Evolutionary conservation across 2,888 invertebrate species (phyloP).

Genomic region (Tortrix viridana): DNA sequence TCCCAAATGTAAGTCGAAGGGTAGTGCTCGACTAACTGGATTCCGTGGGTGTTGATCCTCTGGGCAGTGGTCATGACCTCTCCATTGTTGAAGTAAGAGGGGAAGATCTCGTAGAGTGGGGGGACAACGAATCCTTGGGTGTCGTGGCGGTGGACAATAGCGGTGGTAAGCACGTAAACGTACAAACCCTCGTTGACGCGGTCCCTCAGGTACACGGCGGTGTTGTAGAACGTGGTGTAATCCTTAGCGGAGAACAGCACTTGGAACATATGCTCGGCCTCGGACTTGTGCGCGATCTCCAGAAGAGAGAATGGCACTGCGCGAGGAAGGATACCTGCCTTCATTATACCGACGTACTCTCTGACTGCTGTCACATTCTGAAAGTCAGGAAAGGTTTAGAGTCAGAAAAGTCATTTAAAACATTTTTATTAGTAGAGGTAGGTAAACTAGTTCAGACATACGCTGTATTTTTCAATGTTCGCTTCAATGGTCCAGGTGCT

Average conservation of each 20-base stretch:
- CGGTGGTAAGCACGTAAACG: slow-evolving; percentile 86
- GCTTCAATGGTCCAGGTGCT: slow-evolving; percentile 78
- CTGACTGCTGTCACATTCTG: slow-evolving; percentile 83
- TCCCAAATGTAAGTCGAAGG: slow-evolving; percentile 66
- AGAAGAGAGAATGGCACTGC: slow-evolving; percentile 85
- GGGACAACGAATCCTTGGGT: slow-evolving; percentile 87
- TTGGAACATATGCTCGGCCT: slow-evolving; percentile 87
- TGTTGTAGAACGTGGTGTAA: slow-evolving; percentile 87
- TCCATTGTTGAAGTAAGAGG: slow-evolving; percentile 88
- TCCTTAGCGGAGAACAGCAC: slow-evolving; percentile 88
- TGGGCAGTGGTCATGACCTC: slow-evolving; percentile 88
- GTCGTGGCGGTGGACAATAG: slow-evolving; percentile 86
- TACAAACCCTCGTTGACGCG: slow-evolving; percentile 88
- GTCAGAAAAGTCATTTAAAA: too few species aligned
- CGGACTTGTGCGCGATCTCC: slow-evolving; percentile 83
- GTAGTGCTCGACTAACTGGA: slow-evolving; percentile 57
- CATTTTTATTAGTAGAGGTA: too few species aligned
- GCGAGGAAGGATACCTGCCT: slow-evolving; percentile 80
- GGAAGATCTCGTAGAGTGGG: slow-evolving; percentile 89
- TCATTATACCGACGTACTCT: slow-evolving; percentile 81
- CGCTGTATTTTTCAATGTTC: slow-evolving; percentile 77
- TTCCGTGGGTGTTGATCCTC: slow-evolving; percentile 79
- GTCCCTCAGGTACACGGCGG: slow-evolving; percentile 87
- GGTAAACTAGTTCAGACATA: slow-evolving; percentile 49
- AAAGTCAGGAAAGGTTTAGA: slow-evolving; percentile 6